A percentile compares a stretch with the other conserved stretches of the same genome.
Evolutionary conservation across 2,888 invertebrate species (phyloP).

Genomic region (Desoria tigrina): DNA sequence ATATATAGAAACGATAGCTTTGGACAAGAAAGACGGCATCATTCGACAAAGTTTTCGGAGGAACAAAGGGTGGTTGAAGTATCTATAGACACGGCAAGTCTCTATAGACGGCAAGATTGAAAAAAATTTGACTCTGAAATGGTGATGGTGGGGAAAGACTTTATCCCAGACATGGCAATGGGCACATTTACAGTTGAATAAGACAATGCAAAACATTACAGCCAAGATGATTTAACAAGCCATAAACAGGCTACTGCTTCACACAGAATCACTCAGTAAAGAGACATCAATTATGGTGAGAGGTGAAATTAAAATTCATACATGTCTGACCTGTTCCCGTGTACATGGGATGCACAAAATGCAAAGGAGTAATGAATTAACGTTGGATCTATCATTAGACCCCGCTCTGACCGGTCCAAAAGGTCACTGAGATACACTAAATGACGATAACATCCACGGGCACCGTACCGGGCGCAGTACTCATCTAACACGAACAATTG

Average conservation of each 20-base stretch:
- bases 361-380: slow-evolving; percentile 99
- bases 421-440: slow-evolving; percentile 93
- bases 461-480: slow-evolving; percentile 96
- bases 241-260: slow-evolving; percentile 15
- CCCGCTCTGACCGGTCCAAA: slow-evolving; percentile 90
- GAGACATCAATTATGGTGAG: slow-evolving; percentile 40
- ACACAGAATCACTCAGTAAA: slow-evolving; percentile 24
- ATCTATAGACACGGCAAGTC: neutral
- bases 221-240: slow-evolving; percentile 22
- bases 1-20: too few relatives aligned
- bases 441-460: slow-evolving; percentile 94
- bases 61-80: neutral
- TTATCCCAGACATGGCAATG: slow-evolving; percentile 37
- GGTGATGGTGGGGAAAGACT: neutral
- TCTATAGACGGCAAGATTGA: too few relatives aligned
- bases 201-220: slow-evolving; percentile 24
- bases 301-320: slow-evolving; percentile 49
- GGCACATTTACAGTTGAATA: slow-evolving; percentile 42
- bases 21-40: slow-evolving; percentile 22
- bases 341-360: slow-evolving; percentile 98
- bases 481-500: slow-evolving; percentile 98
- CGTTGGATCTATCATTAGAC: slow-evolving; percentile 95
- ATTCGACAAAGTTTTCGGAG: neutral
- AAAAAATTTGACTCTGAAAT: neutral
- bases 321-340: slow-evolving; percentile 86